Evolutionary conservation across 2,888 invertebrate genomes (phyloP).

Genomic region (Lycocerus yunnanus): DNA sequence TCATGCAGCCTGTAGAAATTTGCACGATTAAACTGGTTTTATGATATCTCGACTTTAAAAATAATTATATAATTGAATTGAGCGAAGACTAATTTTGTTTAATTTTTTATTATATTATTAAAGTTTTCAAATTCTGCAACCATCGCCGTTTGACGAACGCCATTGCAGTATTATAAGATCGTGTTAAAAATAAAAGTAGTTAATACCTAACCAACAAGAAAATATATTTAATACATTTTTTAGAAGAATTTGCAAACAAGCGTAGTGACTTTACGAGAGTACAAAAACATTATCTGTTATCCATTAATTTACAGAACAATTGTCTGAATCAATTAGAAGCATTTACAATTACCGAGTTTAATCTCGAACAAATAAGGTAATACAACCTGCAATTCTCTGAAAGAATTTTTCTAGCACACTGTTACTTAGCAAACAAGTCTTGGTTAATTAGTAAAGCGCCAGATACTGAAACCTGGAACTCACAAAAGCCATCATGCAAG

Average conservation of each 20-base stretch:
- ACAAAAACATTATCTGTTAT: slow-evolving; percentile 12
- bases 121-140: neutral
- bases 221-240: neutral
- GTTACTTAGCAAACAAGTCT: slow-evolving; percentile 35
- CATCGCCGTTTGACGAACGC: neutral
- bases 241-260: neutral
- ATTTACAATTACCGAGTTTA: slow-evolving; percentile 38
- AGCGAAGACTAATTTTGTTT: neutral
- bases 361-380: slow-evolving; percentile 40
- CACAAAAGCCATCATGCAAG: slow-evolving; percentile 33
- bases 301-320: slow-evolving; percentile 33
- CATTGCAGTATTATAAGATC: neutral
- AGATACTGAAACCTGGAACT: slow-evolving; percentile 29
- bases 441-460: slow-evolving; percentile 36
- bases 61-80: slow-evolving; percentile 17
- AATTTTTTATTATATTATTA: neutral
- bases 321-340: slow-evolving; percentile 37
- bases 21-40: slow-evolving; percentile 30
- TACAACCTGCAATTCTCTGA: slow-evolving; percentile 31
- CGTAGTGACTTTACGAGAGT: neutral
- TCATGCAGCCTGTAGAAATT: slow-evolving; percentile 29
- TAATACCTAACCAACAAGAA: neutral
- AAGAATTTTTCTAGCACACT: slow-evolving; percentile 34
- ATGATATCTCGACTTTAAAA: slow-evolving; percentile 23
- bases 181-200: neutral